Evolutionary conservation across 2,797 vertebrate genomes (phyloP).

Genomic region (Gadopsis bispinosus): DNA sequence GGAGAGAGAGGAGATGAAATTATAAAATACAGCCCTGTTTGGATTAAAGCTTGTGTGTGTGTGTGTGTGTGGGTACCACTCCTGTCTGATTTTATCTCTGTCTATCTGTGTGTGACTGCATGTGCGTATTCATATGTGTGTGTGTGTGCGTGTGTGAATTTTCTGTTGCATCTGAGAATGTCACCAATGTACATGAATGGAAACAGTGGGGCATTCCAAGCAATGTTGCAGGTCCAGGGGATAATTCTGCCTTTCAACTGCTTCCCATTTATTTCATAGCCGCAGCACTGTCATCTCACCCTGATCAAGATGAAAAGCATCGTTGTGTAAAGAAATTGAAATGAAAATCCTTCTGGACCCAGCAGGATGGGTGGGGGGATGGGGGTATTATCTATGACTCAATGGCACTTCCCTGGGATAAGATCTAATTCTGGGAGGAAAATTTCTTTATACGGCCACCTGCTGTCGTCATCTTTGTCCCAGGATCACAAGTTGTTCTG

Average conservation of each 20-base stretch:
- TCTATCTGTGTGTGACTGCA: constrained; percentile 25
- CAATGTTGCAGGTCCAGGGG: constrained; percentile 91
- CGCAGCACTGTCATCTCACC: constrained; percentile 88
- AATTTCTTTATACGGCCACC: constrained; percentile 95
- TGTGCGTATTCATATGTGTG: constrained; percentile 16
- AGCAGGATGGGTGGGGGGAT: constrained; percentile 87
- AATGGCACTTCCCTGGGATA: constrained; percentile 93
- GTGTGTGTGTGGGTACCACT: constrained; percentile 29
- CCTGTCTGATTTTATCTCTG: constrained; percentile 50
- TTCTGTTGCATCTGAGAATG: constrained; percentile 35
- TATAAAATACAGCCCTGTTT: constrained; percentile 81
- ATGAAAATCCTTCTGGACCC: constrained; percentile 95
- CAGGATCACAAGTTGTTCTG: constrained; percentile 96
- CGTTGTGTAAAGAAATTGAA: constrained; percentile 97
- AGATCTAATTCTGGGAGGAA: constrained; percentile 96
- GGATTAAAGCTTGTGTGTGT: constrained; percentile 81
- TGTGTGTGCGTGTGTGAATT: constrained; percentile 6
- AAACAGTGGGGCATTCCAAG: constrained; percentile 64
- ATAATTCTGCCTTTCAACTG: constrained; percentile 96
- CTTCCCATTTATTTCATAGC: constrained; percentile 95
- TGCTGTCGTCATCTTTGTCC: constrained; percentile 93
- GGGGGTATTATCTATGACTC: constrained; percentile 94
- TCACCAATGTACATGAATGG: constrained; percentile 58
- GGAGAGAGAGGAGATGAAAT: constrained; percentile 87
- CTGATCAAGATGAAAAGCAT: constrained; percentile 95